A percentile compares a stretch with the other conserved stretches of the same genome.
These are phyloP conservation scores for Octomys mimax DNA, from an alignment of 2,797 vertebrate genomes.

Conservation along the genomic window DNA sequence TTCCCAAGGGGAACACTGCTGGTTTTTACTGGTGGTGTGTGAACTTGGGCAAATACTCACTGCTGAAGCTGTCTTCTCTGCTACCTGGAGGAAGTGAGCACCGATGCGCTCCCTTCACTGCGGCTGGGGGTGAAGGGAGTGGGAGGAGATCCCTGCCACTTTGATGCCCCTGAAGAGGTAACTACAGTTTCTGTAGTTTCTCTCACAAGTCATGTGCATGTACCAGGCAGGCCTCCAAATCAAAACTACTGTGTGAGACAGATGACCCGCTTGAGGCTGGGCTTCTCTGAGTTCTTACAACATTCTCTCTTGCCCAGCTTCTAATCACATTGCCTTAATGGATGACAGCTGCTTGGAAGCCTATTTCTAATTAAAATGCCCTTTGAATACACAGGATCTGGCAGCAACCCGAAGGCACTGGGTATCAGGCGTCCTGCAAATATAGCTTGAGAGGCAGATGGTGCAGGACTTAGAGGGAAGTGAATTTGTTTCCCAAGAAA, in stretches of 20 bases:
- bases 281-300: background rate
- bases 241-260: background rate
- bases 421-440: background rate
- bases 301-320: background rate
- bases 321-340: background rate
- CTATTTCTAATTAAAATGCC: conserved; percentile 38
- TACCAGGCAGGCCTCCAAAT: background rate
- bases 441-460: background rate
- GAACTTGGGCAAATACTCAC: background rate
- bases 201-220: background rate
- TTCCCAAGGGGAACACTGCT: background rate
- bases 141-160: background rate
- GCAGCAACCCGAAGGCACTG: background rate
- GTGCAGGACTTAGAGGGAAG: background rate
- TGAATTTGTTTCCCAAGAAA: conserved; percentile 6
- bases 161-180: background rate
- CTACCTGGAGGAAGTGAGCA: background rate
- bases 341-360: conserved; percentile 1
- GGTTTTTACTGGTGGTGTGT: background rate
- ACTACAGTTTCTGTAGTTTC: background rate
- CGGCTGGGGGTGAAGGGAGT: background rate
- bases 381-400: conserved; percentile 46
- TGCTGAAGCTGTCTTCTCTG: background rate
- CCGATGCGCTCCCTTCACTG: accelerated
- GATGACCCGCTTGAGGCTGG: background rate